Base-by-base conservation (phyloP, 2,888 invertebrate genomes). In the Allacma fusca region DNA sequence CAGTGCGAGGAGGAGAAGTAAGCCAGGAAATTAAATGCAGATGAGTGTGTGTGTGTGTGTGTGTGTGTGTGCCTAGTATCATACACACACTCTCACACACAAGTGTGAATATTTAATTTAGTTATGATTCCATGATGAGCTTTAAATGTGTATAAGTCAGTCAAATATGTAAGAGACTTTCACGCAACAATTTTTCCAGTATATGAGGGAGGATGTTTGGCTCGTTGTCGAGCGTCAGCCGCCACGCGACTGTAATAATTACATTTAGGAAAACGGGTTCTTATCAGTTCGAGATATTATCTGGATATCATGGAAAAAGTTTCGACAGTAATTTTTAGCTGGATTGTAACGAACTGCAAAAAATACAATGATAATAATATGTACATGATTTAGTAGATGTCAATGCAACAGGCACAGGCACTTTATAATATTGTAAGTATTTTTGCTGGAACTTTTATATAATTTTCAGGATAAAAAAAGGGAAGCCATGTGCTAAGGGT, bases 241-340 rank as follows among this genome's bases (percentile, higher is more conserved):
- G 72, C 72, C 72, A 72, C 72, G 72, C 72, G 72, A 57, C 72
- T 24, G 19, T n/a, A 12, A 1, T 50, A 12, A 50, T 50, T 19
- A 50, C 5, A 50, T 50, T 5, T 1, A 26, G 50, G 19, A 50
- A 70, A 69, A 24, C n/a, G 19, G 19, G 50, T 24, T 50, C 28
- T 70, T 70, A 50, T 70, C 70, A 50, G 13, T 23, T n/a, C 24
- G 5, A 70, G n/a, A 44, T 19, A 16, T 9, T 50, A 50, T 2
- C 40, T 40, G 40, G 16, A n/a, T 50, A 1, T 50, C 50, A 50
- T 9, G 2, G 2, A 50, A 50, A 50, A 50, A 50, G 43, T 69
- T 43, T 69, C 34, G 16, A 1, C 19, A 50, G 2, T n/a, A 40
- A 40, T 13, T 40, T 40, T 40, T 40, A 40, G 40, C 40, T 40